Base-by-base conservation (phyloP, 1,140 invertebrate species). In the Ceratosolen fusciceps region DNA sequence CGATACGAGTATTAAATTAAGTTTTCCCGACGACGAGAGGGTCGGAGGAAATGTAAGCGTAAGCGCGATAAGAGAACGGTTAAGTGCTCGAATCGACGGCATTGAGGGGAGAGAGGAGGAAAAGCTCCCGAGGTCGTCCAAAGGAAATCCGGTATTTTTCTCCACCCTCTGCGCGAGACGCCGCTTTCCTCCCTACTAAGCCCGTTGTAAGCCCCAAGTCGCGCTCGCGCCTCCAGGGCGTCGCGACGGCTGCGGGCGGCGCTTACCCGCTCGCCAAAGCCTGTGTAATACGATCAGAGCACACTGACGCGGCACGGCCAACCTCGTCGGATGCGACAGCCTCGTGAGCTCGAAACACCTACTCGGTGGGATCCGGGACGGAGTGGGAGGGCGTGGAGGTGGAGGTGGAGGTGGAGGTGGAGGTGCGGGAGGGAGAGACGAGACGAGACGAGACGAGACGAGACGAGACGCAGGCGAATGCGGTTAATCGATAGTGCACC, bases 401-500 rank as follows among this genome's bases (percentile, higher is more conserved):
- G 62, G 49, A 56, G 26, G 56, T 56, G 19, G 31, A 12, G 77
- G 81, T 79, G 80, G 82, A 82, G 80, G 74, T 79, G 73, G 54
- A 37, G n/a, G n/a, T n/a, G n/a, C n/a, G n/a, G n/a, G n/a, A n/a
- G n/a, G n/a, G n/a, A n/a, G n/a, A n/a, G n/a, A n/a, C n/a, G n/a
- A n/a, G n/a, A n/a, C n/a, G n/a, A n/a, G n/a, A 34, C 31, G 62
- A 67, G 75, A 47, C 14, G 52, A 75, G 68, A 26, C 70, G 26
- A 62, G 74, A 43, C 12, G 49, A 74, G 62, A 79, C 81, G 47
- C 80, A 75, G 80, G 80, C 80, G 81, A 89, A 87, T 87, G 88
- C 88, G 88, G 88, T 88, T 88, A 89, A 90, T 89, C 89, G 89
- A 90, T 90, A 90, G 88, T 88, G 89, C 89, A 90, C 88, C 87